A percentile compares a stretch with the other conserved stretches of the same genome.
These are phyloP conservation scores for Mormyrus proboscirostris DNA, from an alignment of 2,797 vertebrate genomes.

Conservation along the genomic window DNA sequence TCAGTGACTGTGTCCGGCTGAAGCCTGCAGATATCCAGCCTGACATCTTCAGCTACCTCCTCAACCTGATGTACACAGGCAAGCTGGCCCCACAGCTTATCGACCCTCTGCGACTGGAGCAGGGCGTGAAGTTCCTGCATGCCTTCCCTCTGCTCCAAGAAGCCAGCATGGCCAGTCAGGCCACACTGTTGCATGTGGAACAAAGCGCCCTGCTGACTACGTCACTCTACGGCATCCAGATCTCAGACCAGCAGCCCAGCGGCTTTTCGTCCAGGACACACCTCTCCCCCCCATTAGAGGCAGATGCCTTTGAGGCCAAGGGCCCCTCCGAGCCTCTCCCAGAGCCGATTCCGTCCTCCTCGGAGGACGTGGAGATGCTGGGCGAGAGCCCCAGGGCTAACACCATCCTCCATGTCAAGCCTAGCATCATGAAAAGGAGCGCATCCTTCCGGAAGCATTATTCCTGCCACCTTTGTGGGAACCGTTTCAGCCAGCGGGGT, in stretches of 20 bases:
- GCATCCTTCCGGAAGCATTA: constrained; percentile 75
- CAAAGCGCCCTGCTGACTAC: constrained; percentile 73
- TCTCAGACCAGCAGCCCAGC: constrained; percentile 69
- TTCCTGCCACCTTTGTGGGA: constrained; percentile 71
- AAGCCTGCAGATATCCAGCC: constrained; percentile 78
- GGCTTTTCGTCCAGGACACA: constrained; percentile 55
- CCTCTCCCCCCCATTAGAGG: constrained; percentile 52
- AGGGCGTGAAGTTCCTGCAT: constrained; percentile 80
- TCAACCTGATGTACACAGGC: constrained; percentile 81
- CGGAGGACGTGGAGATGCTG: constrained; percentile 65
- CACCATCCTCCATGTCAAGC: constrained; percentile 69
- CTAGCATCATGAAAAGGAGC: constrained; percentile 73
- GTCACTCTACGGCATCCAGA: constrained; percentile 77
- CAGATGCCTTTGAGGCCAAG: constrained; percentile 57
- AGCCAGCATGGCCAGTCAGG: constrained; percentile 72
- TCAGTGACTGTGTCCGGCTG: constrained; percentile 75
- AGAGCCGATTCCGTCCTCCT: constrained; percentile 48
- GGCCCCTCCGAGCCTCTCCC: constrained; percentile 54
- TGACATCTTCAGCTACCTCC: constrained; percentile 80
- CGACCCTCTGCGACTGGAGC: constrained; percentile 72
- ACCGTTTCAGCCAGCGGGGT: constrained; percentile 68
- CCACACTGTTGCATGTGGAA: constrained; percentile 65
- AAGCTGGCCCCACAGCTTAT: constrained; percentile 79
- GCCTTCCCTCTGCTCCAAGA: constrained; percentile 79
- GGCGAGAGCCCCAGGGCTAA: constrained; percentile 61